These are phyloP conservation scores for Fabriciana adippe DNA, from an alignment of 2,888 invertebrate species.

Conservation along the genomic window DNA sequence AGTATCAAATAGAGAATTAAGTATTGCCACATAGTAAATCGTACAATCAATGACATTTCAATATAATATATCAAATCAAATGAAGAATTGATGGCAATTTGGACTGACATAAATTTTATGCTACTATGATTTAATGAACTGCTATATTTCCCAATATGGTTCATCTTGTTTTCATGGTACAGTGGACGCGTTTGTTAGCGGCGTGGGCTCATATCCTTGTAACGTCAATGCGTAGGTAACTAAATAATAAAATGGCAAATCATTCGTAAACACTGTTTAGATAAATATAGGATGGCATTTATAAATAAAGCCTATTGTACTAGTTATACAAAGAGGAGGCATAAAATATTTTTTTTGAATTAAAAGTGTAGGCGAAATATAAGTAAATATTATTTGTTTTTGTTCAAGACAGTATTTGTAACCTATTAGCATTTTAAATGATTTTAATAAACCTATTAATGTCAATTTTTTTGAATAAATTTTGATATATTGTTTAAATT, in stretches of 20 bases:
- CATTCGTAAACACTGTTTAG: slow-evolving; percentile 13
- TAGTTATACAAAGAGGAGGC: background rate
- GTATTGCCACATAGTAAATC: slow-evolving; percentile 6
- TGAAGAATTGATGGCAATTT: slow-evolving; percentile 12
- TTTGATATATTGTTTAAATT: too few relatives aligned
- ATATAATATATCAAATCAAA: slow-evolving; percentile 4
- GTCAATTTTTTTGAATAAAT: too few relatives aligned
- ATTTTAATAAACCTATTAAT: too few relatives aligned
- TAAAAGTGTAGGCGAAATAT: too few relatives aligned
- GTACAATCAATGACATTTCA: slow-evolving; percentile 6
- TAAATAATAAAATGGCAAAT: slow-evolving; percentile 11
- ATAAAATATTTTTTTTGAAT: background rate
- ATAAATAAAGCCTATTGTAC: slow-evolving; percentile 4
- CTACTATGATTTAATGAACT: slow-evolving; percentile 18
- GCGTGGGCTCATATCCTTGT: slow-evolving; percentile 33
- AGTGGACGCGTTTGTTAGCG: slow-evolving; percentile 16
- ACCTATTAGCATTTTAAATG: too few relatives aligned
- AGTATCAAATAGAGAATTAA: background rate
- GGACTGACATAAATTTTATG: slow-evolving; percentile 18
- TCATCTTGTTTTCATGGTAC: slow-evolving; percentile 23
- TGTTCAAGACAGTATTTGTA: too few relatives aligned
- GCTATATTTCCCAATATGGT: slow-evolving; percentile 25
- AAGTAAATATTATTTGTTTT: too few relatives aligned
- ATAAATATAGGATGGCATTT: slow-evolving; percentile 6
- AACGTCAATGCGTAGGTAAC: slow-evolving; percentile 24